Evolutionary conservation across 53 echinoderm and acorn worm species (phyloP).

Genomic region (Luidia sarsii): DNA sequence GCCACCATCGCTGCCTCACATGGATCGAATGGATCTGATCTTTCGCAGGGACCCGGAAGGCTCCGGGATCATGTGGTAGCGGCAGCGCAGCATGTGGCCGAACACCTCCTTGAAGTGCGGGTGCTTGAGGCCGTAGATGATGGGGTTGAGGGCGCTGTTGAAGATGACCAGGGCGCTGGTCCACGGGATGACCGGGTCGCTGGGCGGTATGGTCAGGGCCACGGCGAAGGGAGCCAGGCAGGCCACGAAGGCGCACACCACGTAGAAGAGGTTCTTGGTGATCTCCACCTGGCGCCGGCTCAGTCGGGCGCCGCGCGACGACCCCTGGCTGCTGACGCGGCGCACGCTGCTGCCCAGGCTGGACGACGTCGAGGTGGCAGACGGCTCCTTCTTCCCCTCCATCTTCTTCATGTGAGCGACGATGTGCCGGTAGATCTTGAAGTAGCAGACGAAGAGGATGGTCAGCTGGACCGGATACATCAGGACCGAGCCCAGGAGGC

Average conservation of each 20-base stretch:
- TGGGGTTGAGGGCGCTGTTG: conserved; percentile 46
- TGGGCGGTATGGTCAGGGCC: conserved; percentile 42
- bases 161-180: conserved; percentile 42
- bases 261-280: conserved; percentile 65
- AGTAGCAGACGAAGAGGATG: conserved; percentile 51
- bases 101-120: conserved; percentile 56
- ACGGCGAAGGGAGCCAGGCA: conserved; percentile 60
- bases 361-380: not conserved
- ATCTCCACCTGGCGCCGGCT: conserved; percentile 47
- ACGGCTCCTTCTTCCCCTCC: not conserved
- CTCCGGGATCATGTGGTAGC: conserved; percentile 49
- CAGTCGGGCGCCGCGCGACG: not conserved
- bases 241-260: conserved; percentile 51
- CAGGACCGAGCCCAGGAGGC: conserved; percentile 41
- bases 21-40: too few species aligned
- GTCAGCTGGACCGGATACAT: conserved; percentile 52
- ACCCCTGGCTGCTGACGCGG: not conserved
- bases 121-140: conserved; percentile 50
- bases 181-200: conserved; percentile 52
- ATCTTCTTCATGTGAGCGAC: conserved; percentile 53
- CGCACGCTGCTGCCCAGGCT: conserved; percentile 15
- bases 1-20: too few species aligned
- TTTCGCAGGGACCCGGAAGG: conserved; percentile 23
- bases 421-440: conserved; percentile 62
- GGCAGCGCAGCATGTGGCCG: conserved; percentile 47